phyloP scores from a whole-genome alignment of 2,888 invertebrate genomes.

The Lymantria dispar region DNA sequence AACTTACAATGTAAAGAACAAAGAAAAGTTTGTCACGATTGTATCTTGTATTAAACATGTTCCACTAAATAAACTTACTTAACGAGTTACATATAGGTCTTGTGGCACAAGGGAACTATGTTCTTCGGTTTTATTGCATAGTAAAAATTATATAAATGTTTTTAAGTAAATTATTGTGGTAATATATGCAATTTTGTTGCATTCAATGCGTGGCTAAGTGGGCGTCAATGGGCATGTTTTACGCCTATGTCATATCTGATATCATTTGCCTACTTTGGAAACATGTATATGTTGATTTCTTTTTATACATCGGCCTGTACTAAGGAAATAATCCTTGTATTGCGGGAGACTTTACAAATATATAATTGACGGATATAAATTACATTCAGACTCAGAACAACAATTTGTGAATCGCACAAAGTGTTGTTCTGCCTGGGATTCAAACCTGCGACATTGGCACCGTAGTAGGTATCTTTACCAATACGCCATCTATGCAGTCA shows the following conservation, averaged over 20 bases:
- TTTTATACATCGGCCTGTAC: too few species aligned
- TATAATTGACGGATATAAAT: too few species aligned
- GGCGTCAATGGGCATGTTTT: conserved; percentile 23
- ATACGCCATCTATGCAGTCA: too few species aligned
- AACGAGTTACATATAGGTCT: conserved; percentile 32
- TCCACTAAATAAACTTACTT: conserved; percentile 32
- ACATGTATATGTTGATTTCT: not conserved
- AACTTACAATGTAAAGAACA: conserved; percentile 39
- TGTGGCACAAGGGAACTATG: conserved; percentile 14
- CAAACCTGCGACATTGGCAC: too few species aligned
- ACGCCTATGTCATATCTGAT: conserved; percentile 13
- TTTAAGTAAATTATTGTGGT: conserved; percentile 53
- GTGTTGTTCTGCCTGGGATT: too few species aligned
- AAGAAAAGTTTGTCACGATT: conserved; percentile 33
- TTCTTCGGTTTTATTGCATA: conserved; percentile 48
- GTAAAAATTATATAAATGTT: conserved; percentile 54
- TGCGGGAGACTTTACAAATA: too few species aligned
- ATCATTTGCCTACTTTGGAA: not conserved
- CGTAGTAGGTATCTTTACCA: too few species aligned
- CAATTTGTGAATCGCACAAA: too few species aligned
- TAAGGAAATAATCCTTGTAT: too few species aligned
- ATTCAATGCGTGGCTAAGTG: conserved; percentile 27
- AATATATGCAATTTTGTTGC: conserved; percentile 47
- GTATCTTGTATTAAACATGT: conserved; percentile 27
- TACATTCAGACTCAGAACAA: too few species aligned